Evolutionary conservation across 2,113 vertebrate genomes (phyloP).

Genomic region (Pseudolaguvia tuberculata): DNA sequence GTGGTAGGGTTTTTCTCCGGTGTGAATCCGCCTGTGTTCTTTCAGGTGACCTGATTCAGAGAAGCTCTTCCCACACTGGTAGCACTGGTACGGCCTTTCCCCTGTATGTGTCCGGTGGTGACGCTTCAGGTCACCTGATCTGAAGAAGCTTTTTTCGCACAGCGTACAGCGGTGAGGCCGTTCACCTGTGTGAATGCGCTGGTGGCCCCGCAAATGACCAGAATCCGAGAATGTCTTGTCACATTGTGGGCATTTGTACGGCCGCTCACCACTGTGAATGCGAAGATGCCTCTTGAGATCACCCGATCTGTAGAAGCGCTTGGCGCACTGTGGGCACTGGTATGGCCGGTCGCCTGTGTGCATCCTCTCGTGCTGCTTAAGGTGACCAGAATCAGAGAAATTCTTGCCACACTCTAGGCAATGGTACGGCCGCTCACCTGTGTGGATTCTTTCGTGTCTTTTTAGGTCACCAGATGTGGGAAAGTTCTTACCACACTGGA

Average conservation of each 20-base stretch:
- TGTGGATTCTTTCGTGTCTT: slow-evolving; percentile 47
- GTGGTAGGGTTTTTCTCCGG: slow-evolving; percentile 46
- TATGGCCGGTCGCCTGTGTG: slow-evolving; percentile 47
- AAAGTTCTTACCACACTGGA: slow-evolving; percentile 48
- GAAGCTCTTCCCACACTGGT: slow-evolving; percentile 47
- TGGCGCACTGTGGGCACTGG: slow-evolving; percentile 45
- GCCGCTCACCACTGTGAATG: slow-evolving; percentile 46
- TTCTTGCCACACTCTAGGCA: slow-evolving; percentile 47
- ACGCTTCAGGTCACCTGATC: slow-evolving; percentile 37
- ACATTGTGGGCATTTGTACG: slow-evolving; percentile 44
- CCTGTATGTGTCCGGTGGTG: slow-evolving; percentile 46
- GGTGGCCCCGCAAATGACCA: slow-evolving; percentile 44
- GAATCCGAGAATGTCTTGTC: slow-evolving; percentile 44
- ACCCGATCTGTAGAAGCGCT: slow-evolving; percentile 45
- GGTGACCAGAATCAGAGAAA: slow-evolving; percentile 41
- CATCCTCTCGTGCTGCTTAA: slow-evolving; percentile 47
- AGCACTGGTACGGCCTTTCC: slow-evolving; percentile 46
- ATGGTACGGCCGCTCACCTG: slow-evolving; percentile 40
- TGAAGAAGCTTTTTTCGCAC: slow-evolving; percentile 47
- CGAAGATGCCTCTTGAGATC: slow-evolving; percentile 44
- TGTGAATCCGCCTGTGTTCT: slow-evolving; percentile 46
- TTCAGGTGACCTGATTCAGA: slow-evolving; percentile 46
- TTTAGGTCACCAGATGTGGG: slow-evolving; percentile 44
- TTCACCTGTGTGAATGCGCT: slow-evolving; percentile 45
- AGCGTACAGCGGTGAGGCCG: slow-evolving; percentile 45